Evolutionary conservation across 2,888 invertebrate species (phyloP).

Genomic region (Pomacea canaliculata): DNA sequence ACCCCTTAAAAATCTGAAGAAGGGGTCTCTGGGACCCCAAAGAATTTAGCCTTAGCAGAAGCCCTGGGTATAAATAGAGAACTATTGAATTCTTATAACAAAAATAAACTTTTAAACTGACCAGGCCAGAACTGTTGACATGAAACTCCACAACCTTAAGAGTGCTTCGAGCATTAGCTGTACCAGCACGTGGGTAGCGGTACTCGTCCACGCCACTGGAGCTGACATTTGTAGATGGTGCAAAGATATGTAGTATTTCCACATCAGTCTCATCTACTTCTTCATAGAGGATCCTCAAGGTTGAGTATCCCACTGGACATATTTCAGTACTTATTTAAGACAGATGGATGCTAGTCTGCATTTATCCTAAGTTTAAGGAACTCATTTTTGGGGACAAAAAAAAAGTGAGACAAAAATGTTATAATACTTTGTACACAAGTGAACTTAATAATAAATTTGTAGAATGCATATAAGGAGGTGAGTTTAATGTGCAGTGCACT

Average conservation of each 20-base stretch:
- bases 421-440: too few relatives aligned
- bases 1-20: too few relatives aligned
- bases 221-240: constrained; percentile 78
- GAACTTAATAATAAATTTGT: too few relatives aligned
- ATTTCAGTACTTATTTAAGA: too few relatives aligned
- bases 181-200: constrained; percentile 75
- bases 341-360: too few relatives aligned
- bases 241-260: constrained; percentile 89
- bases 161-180: constrained; percentile 89
- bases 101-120: constrained; percentile 28
- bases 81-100: too few relatives aligned
- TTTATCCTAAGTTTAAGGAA: too few relatives aligned
- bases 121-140: constrained; percentile 66
- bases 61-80: too few relatives aligned
- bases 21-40: too few relatives aligned
- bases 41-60: too few relatives aligned
- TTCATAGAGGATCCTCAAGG: constrained; percentile 73
- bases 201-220: constrained; percentile 71
- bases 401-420: not conserved
- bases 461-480: too few relatives aligned
- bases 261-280: constrained; percentile 81
- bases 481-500: too few relatives aligned
- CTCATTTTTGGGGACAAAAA: not conserved
- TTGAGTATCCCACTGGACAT: constrained; percentile 25
- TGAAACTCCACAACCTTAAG: constrained; percentile 81